Percentiles rank a stretch among this genome's conserved stretches.
These are phyloP conservation scores for Papilio dardanus DNA, from an alignment of 1,140 invertebrate species.

Conservation along the genomic window DNA sequence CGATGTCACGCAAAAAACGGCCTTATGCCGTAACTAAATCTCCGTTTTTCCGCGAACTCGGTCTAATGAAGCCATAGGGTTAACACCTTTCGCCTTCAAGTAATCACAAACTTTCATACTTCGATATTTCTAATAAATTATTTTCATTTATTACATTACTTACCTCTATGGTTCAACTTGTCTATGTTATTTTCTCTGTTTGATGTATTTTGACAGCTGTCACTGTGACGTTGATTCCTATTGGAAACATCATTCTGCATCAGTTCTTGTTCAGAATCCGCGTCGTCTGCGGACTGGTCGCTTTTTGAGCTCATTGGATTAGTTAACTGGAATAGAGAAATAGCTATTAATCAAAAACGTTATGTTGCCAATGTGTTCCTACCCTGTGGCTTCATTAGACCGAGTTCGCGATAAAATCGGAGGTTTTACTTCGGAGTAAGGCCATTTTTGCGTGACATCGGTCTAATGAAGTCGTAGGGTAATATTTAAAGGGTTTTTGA, in stretches of 20 bases:
- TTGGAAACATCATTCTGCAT: neutral
- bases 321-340: conserved; percentile 58
- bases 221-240: neutral
- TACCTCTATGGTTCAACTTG: conserved; percentile 3
- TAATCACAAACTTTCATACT: conserved; percentile 3
- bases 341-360: too few relatives aligned
- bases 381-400: too few relatives aligned
- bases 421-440: too few relatives aligned
- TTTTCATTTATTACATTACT: neutral
- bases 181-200: conserved; percentile 2
- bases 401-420: too few relatives aligned
- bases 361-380: too few relatives aligned
- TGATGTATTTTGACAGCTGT: conserved; percentile 9
- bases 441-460: too few relatives aligned
- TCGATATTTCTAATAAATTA: neutral
- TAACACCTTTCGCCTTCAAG: conserved; percentile 10
- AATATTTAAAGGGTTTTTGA: too few relatives aligned
- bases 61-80: too few relatives aligned
- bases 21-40: too few relatives aligned
- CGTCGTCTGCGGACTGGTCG: conserved; percentile 54
- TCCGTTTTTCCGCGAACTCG: too few relatives aligned
- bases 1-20: too few relatives aligned
- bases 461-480: too few relatives aligned
- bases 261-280: conserved; percentile 61
- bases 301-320: conserved; percentile 61